Evolutionary conservation across 1,140 invertebrate species (phyloP), one percentile per base, ranked within the genome.

Genomic region (Drosophila asahinai): DNA sequence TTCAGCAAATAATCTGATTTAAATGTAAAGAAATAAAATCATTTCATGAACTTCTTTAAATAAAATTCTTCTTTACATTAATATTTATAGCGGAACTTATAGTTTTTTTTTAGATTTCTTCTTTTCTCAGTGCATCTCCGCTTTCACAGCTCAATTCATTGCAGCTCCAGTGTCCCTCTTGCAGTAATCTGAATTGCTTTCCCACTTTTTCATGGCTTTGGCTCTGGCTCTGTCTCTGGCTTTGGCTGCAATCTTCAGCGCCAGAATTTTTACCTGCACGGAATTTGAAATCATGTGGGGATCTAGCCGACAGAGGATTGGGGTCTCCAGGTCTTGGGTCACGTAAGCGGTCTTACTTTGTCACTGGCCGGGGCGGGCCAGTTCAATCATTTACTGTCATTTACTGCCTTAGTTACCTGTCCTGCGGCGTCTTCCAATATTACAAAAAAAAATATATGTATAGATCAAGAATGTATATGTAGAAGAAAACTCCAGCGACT

Each of bases 321-420:
- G 49, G 59, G 40, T 63, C 19, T 43, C 51, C 49, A 17, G 59
- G 33, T 52, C 55, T 4, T 61, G 52, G 80, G 81, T 90, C 84
- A 89, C 86, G 86, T 90, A 89, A 89, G 81, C 70, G 78, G 86
- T 86, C 87, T 90, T 81, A 87, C 84, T 89, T 89, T 87, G 84
- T 89, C 76, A 83, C 81, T 81, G 72, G 59, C 75, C 74, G 42
- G 73, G 74, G 61, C 52, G 61, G 38, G 54, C 76, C 52, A 81
- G 76, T 80, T 90, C 81, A 84, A 89, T 89, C 86, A 89, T 89
- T 89, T 89, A 89, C 86, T 89, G 86, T 90, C 86, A 89, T 89
- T 89, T 89, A 90, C 86, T 82, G 49, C 59, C 70, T 63, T 67
- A 80, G 78, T 80, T 81, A 86, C 82, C 81, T 84, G 78, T 52